phyloP scores from a whole-genome alignment of 2,113 vertebrate species.

The Corythaixoides concolor region DNA sequence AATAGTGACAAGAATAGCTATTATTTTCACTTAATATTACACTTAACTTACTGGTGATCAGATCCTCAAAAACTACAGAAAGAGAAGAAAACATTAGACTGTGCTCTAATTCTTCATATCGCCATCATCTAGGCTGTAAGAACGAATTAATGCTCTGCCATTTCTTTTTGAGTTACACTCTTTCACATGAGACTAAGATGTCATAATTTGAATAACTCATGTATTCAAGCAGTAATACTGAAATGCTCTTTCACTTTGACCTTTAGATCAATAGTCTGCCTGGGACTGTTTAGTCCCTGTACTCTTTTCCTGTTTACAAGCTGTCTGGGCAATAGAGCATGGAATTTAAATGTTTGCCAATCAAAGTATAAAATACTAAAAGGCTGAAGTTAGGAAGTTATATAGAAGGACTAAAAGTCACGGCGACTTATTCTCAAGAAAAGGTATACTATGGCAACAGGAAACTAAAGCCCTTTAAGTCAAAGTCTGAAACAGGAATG shows the following conservation, averaged over 20 bases:
- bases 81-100: not conserved
- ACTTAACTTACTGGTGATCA: not conserved
- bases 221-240: conserved; percentile 32
- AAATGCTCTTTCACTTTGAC: conserved; percentile 45
- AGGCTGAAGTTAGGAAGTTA: conserved; percentile 44
- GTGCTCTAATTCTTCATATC: not conserved
- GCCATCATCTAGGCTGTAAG: not conserved
- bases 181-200: not conserved
- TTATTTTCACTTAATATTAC: not conserved
- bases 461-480: not conserved
- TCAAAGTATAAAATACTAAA: conserved; percentile 46
- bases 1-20: not conserved
- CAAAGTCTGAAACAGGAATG: not conserved
- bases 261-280: conserved; percentile 38
- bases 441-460: not conserved
- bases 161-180: conserved; percentile 10
- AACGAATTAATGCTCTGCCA: not conserved
- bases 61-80: not conserved
- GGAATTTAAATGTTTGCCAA: conserved; percentile 60
- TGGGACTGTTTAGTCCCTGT: conserved; percentile 26
- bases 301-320: conserved; percentile 47
- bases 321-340: not conserved
- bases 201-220: conserved; percentile 13
- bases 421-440: conserved; percentile 6
- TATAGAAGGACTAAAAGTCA: conserved; percentile 34